Percentiles rank a stretch among this genome's conserved stretches.
Conservation (phyloP, 2,888 invertebrate species). For the Luperina testacea region DNA sequence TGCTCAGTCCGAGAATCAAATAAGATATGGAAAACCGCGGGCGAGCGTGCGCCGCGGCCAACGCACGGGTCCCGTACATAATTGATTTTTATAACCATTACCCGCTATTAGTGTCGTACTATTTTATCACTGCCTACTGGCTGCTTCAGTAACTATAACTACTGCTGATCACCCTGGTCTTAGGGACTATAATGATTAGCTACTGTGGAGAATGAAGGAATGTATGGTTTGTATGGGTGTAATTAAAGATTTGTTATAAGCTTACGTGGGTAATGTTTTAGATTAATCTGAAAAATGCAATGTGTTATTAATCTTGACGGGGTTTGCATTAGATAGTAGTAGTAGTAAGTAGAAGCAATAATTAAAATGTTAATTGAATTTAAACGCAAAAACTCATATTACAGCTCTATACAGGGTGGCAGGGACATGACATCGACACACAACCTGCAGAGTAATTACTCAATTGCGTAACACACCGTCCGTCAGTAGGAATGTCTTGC, state of each 20-base stretch:
- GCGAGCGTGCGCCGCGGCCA: conserved; percentile 69
- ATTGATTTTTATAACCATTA: conserved; percentile 69
- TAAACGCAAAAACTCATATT: too few relatives aligned
- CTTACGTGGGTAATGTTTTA: conserved; percentile 2
- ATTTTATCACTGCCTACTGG: conserved; percentile 35
- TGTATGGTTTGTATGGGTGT: neutral
- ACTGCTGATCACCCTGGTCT: conserved; percentile 22
- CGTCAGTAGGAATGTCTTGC: too few relatives aligned
- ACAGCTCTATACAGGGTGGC: too few relatives aligned
- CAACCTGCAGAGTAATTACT: too few relatives aligned
- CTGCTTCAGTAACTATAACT: conserved; percentile 13
- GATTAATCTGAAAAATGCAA: neutral
- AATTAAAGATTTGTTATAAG: conserved; percentile 22
- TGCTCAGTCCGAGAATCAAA: conserved; percentile 79
- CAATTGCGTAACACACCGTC: too few relatives aligned
- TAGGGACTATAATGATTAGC: conserved; percentile 1
- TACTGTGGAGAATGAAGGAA: conserved; percentile 9
- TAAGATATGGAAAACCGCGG: conserved; percentile 85
- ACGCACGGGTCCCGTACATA: conserved; percentile 70
- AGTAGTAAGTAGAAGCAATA: too few relatives aligned
- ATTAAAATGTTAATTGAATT: too few relatives aligned
- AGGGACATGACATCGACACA: too few relatives aligned
- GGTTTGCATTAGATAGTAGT: neutral
- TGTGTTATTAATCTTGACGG: neutral
- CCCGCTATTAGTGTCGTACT: conserved; percentile 47